Evolutionary conservation across 1,140 invertebrate species (phyloP).

Genomic region (Aphis craccivora): DNA sequence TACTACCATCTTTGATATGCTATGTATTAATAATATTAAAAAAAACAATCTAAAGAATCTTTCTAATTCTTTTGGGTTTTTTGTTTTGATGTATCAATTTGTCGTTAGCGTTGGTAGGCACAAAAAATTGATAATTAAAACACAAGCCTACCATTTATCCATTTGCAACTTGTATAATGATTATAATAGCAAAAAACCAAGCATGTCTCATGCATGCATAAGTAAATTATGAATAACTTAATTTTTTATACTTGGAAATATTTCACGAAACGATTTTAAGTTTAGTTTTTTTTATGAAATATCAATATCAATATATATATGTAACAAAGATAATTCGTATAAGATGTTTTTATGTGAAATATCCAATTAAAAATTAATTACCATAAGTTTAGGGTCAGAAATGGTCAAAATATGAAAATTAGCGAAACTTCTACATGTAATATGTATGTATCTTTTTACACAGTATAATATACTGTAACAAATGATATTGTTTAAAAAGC

Average conservation of each 20-base stretch:
- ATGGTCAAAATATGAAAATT: not conserved
- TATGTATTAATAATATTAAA: not conserved
- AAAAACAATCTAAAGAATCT: not conserved
- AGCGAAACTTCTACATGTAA: not conserved
- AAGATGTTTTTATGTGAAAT: not conserved
- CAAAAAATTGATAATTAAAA: not conserved
- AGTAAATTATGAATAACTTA: slow-evolving; percentile 12
- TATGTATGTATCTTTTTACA: not conserved
- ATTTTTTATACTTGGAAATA: not conserved
- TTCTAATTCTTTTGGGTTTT: not conserved
- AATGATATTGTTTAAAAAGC: not conserved
- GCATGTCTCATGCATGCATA: not conserved
- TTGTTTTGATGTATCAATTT: not conserved
- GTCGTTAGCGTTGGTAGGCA: not conserved
- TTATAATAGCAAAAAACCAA: not conserved
- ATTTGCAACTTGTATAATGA: not conserved
- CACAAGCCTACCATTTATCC: not conserved
- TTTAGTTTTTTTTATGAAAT: not conserved
- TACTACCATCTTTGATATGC: not conserved
- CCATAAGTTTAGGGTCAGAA: not conserved
- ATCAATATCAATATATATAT: not conserved
- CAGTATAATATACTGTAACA: not conserved
- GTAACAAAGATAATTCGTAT: not conserved
- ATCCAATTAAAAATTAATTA: slow-evolving; percentile 29
- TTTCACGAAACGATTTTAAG: not conserved